Evolutionary conservation across 2,113 vertebrate genomes (phyloP), one percentile per base, ranked within the genome.

Genomic region (Typhlomys cinereus): DNA sequence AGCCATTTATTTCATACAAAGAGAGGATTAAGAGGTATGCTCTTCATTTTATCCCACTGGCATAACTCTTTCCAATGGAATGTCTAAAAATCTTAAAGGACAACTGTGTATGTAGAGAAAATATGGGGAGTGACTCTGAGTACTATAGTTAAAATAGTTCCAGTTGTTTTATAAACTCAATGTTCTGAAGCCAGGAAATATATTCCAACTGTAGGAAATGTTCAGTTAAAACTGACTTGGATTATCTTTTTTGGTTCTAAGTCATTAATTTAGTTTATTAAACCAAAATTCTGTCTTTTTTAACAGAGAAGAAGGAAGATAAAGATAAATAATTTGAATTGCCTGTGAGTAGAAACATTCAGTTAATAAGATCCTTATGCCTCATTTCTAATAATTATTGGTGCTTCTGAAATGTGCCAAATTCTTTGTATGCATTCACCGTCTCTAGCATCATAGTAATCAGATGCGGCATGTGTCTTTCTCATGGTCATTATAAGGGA

Each of bases 1-100:
- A 79, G 79, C 3, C 21, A 80, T 50, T 79, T 96, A 66, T 34
- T 94, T 91, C 88, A 82, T 39, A 18, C 5, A 64, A 75, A 70
- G 52, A 27, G 7, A 39, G 36, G 31, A 48, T 13, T 46, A 54
- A 71, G 29, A 87, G 44, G 81, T 75, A 21, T 85, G 7, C 27
- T 54, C 34, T 83, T 94, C 75, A 79, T 75, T 46, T 85, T 75
- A 87, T 88, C 46, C 88, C 75, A 48, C 36, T 86, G 46, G 29
- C 52, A 70, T 29, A 88, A 91, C 25, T 90, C n/a, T 91, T 75
- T 74, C 34, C 44, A 82, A 9, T 34, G 39, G 31, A 87, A 74
- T 70, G 91, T 91, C 64, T 89, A 4, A 52, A 85, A 81, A 36
- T 82, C n/a, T 75, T 92, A 88, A 74, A 95, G 54, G 41, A 95